Evolutionary conservation across 2,888 invertebrate genomes (phyloP).

Genomic region (Heliconius erato): DNA sequence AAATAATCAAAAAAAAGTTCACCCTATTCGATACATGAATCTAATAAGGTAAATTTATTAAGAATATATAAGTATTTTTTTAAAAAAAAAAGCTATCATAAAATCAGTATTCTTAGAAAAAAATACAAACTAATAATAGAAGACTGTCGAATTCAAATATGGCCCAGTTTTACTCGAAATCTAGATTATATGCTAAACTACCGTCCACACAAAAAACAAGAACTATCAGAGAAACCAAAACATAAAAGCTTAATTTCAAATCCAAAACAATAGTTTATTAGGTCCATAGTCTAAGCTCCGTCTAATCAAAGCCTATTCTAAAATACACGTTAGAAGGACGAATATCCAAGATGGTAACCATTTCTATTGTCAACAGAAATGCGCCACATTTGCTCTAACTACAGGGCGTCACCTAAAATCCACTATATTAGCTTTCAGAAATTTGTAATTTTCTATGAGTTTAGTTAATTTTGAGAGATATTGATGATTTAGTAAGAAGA

Average conservation of each 20-base stretch:
- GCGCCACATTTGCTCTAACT: slow-evolving; percentile 81
- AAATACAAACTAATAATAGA: too few species aligned
- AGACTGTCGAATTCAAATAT: too few species aligned
- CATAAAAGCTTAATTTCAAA: neutral
- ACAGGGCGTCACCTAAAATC: slow-evolving; percentile 76
- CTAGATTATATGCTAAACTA: too few species aligned
- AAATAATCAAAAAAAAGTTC: too few species aligned
- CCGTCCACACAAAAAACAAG: neutral
- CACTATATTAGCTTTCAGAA: slow-evolving; percentile 71
- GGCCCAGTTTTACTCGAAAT: too few species aligned
- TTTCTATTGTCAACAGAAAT: slow-evolving; percentile 74
- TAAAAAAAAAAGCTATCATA: too few species aligned
- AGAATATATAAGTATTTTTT: too few species aligned
- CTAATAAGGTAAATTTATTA: too few species aligned
- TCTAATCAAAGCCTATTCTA: slow-evolving; percentile 52
- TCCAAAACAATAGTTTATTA: slow-evolving; percentile 22
- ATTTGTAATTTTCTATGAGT: slow-evolving; percentile 52
- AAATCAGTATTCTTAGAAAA: too few species aligned
- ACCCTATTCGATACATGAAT: too few species aligned
- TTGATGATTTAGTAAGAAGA: slow-evolving; percentile 49
- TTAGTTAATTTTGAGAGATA: slow-evolving; percentile 53
- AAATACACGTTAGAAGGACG: slow-evolving; percentile 55
- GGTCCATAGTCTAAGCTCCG: slow-evolving; percentile 18
- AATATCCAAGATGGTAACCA: slow-evolving; percentile 55
- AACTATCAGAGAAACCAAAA: neutral